Percentiles rank a stretch among this genome's conserved stretches.
Evolutionary conservation across 2,888 invertebrate species (phyloP).

Genomic region (Dasysyrphus tricinctus): DNA sequence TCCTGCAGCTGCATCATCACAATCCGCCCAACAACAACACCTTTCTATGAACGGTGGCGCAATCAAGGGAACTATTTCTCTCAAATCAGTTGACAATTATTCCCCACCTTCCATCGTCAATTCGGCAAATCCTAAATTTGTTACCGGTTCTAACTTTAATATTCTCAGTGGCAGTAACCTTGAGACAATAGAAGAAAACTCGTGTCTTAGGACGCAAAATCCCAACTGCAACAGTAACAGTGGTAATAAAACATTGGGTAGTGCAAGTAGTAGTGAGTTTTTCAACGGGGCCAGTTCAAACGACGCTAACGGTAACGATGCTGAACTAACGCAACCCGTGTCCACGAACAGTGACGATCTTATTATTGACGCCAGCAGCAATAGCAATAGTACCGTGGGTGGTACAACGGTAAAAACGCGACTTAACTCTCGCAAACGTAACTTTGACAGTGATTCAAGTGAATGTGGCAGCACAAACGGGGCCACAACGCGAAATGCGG

Average conservation of each 20-base stretch:
- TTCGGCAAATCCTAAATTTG: constrained; percentile 67
- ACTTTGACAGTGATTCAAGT: constrained; percentile 79
- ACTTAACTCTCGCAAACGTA: constrained; percentile 80
- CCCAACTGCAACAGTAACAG: constrained; percentile 76
- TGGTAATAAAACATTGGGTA: constrained; percentile 72
- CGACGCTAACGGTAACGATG: constrained; percentile 63
- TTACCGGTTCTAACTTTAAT: constrained; percentile 72
- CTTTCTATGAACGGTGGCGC: constrained; percentile 56
- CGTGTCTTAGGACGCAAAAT: constrained; percentile 76
- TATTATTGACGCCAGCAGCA: constrained; percentile 67
- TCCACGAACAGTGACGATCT: constrained; percentile 69
- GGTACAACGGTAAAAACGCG: constrained; percentile 59
- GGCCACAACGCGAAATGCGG: constrained; percentile 46
- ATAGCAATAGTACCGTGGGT: constrained; percentile 68
- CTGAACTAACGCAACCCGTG: constrained; percentile 56
- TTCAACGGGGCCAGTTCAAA: constrained; percentile 66
- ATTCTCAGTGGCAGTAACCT: constrained; percentile 71
- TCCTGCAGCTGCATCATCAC: constrained; percentile 45
- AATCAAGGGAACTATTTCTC: constrained; percentile 48
- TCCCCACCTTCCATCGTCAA: constrained; percentile 51
- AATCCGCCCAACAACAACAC: constrained; percentile 69
- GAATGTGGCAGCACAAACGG: constrained; percentile 76
- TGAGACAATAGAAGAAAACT: constrained; percentile 80
- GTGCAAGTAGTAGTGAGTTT: constrained; percentile 65
- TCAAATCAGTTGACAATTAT: constrained; percentile 46